Base-by-base conservation (phyloP, 2,888 invertebrate species). In the Prosapia bicincta region DNA sequence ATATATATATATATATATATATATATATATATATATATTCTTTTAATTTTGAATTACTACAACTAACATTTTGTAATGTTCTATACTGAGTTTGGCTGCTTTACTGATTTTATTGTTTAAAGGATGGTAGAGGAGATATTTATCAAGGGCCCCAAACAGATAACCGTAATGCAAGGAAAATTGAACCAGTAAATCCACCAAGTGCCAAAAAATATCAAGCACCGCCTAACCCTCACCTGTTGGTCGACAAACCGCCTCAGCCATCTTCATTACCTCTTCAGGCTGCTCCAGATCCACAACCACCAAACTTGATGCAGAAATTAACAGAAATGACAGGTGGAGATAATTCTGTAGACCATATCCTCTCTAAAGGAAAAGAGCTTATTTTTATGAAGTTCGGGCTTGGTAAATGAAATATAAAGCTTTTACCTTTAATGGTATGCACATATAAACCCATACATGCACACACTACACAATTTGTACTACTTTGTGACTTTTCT, bases 361-460 rank as follows among this genome's bases (percentile, higher is more conserved):
- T 96, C 81, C 89, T 96, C 82, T 95, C 95, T 84, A 96, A 96
- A 86, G 96, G 96, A 83, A 96, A 96, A 87, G 96, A 96, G 88
- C 91, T 96, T 81, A 94, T 96, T 85, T 96, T 96, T 86, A 96
- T 96, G 92, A 94, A 94, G 87, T 96, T 96, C 86, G 96, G 96
- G 81, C 89, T 96, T 82, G 93, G 94, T 83, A 82, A 82, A 81
- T 82, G 81, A 82, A 68, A 67, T 54, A 71, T 70, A 69, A 38
- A 25, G 74, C 76, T 71, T 74, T n/a, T n/a, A n/a, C n/a, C n/a
- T n/a, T n/a, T n/a, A n/a, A n/a, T n/a, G n/a, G n/a, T n/a, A n/a
- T 54, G 20, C 54, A 54, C 20, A 54, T 20, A 20, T 38, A 13
- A 6, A 28, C 28, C 28, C 3, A 28, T 3, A 28, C 3, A 28